phyloP scores from a whole-genome alignment of 2,797 vertebrate species.

The Enteromius fasciolatus region DNA sequence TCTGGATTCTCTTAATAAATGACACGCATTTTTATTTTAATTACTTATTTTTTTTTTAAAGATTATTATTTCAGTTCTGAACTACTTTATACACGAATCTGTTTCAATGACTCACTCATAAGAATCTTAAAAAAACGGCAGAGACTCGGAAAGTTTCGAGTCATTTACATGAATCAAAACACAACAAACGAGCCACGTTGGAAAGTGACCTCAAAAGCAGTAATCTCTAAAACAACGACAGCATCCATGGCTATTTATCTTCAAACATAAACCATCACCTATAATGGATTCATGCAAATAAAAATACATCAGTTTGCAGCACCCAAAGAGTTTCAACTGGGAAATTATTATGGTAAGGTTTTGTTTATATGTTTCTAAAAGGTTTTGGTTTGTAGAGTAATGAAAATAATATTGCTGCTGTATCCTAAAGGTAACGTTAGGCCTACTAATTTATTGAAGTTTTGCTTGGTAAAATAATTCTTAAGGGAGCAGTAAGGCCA shows the following conservation, averaged over 20 bases:
- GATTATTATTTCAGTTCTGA: neutral
- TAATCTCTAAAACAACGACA: neutral
- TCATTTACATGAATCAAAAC: neutral
- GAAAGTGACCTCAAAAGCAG: neutral
- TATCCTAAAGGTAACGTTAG: neutral
- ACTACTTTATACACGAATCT: too few relatives aligned
- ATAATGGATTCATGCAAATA: neutral
- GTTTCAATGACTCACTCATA: neutral
- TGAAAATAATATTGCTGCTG: neutral
- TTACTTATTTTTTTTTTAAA: too few relatives aligned
- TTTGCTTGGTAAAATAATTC: neutral
- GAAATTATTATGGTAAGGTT: neutral
- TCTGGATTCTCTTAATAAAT: too few relatives aligned
- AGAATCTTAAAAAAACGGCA: neutral
- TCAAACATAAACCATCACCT: neutral
- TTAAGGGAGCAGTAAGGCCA: neutral
- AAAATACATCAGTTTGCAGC: neutral
- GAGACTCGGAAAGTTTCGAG: neutral
- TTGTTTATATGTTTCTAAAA: neutral
- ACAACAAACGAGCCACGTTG: neutral
- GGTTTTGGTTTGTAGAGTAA: neutral
- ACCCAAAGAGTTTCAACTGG: neutral
- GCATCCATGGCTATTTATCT: neutral
- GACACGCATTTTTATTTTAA: too few relatives aligned
- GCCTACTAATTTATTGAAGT: neutral